Base-by-base conservation (phyloP, 1,140 invertebrate species). In the Sesamia nonagrioides region DNA sequence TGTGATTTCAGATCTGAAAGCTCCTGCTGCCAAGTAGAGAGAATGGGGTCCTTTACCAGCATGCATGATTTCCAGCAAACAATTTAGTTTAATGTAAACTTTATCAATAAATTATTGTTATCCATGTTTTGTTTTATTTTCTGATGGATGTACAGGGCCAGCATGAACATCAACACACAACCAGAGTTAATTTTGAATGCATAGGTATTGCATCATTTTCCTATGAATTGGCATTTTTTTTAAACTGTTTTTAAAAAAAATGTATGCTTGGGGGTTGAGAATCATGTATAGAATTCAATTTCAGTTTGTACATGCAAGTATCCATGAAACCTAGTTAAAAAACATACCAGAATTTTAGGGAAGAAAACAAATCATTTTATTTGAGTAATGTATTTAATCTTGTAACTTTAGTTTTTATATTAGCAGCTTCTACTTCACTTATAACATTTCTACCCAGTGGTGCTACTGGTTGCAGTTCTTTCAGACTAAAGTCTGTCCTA, bases 1-100 rank as follows among this genome's bases (percentile, higher is more conserved):
- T 68, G 72, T 81, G 54, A 83, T 95, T 95, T 95, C 96, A 95
- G 96, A 89, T 95, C 82, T 89, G 89, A 85, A 88, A 93, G 87
- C 84, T 89, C 92, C 86, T 48, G 93, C 86, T 48, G 94, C 93
- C 13, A 95, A 91, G 82, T 96, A 87, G 69, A 85, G n/a, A 80
- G 80, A 85, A 78, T 45, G 75, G 80, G 79, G 68, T 72, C 82
- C 75, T 80, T 80, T 60, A 79, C 27, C 77, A 83, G 66, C 79
- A 86, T 83, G 80, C 68, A 86, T 83, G 82, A 82, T 74, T 48
- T 72, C 82, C 76, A 84, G 77, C 77, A 77, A 80, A 74, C 82
- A 85, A 84, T 15, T 45, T 75, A 87, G 84, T 61, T 80, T 81
- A 85, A 68, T 50, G 42, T 68, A 68, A 86, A 86, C 77, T 33